phyloP scores from a whole-genome alignment of 1,140 invertebrate species.

The Subanguina moxae region DNA sequence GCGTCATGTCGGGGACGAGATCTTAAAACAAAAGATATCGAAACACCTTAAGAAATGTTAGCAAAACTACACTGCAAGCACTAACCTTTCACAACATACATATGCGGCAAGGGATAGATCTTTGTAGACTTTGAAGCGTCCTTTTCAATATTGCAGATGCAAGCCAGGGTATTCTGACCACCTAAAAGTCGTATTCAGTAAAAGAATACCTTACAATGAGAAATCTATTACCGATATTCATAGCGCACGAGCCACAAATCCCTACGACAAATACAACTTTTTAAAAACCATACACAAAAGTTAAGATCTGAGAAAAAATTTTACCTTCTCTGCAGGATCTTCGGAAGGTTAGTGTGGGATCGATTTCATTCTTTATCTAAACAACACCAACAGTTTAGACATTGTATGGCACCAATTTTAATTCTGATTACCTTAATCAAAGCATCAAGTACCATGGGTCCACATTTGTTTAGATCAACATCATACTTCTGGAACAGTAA shows the following conservation, averaged over 20 bases:
- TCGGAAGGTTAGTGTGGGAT: conserved; percentile 87
- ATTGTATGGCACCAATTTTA: conserved; percentile 14
- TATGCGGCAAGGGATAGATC: conserved; percentile 92
- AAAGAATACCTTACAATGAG: too few relatives aligned
- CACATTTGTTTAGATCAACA: conserved; percentile 84
- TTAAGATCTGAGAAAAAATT: not conserved
- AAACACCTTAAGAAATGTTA: conserved; percentile 5
- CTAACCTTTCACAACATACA: conserved; percentile 77
- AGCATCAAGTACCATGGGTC: conserved; percentile 94
- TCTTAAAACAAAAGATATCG: conserved; percentile 64
- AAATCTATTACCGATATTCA: conserved; percentile 74
- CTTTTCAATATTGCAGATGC: conserved; percentile 84
- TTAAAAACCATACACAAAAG: not conserved
- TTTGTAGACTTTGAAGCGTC: conserved; percentile 74
- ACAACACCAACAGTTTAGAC: too few relatives aligned
- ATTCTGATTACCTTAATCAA: conserved; percentile 70
- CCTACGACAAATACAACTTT: conserved; percentile 7
- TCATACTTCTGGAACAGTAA: conserved; percentile 76
- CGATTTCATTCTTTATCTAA: conserved; percentile 88
- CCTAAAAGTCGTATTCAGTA: conserved; percentile 60
- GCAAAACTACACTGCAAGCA: not conserved
- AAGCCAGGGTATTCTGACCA: conserved; percentile 89
- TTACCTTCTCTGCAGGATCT: conserved; percentile 56
- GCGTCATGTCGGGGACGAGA: conserved; percentile 86
- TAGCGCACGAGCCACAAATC: conserved; percentile 96